Evolutionary conservation across 2,797 vertebrate genomes (phyloP).

Genomic region (Orientallactaga sibirica): DNA sequence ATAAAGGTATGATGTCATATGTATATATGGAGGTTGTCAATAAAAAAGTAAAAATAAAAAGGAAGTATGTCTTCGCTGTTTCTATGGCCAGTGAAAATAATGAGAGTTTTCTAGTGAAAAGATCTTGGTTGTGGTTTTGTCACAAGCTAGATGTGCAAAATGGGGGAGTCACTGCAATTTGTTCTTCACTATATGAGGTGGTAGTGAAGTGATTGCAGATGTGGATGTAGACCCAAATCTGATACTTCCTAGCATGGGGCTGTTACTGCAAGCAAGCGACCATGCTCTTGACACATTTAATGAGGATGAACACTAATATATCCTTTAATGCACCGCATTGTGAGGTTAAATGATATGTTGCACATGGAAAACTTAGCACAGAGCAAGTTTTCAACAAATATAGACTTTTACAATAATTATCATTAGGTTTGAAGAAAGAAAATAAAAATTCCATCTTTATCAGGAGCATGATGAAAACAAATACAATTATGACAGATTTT

Average conservation of each 20-base stretch:
- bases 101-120: not conserved
- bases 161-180: not conserved
- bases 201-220: rapidly evolving
- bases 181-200: not conserved
- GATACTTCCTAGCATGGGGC: not conserved
- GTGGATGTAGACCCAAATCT: not conserved
- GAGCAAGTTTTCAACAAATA: not conserved
- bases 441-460: not conserved
- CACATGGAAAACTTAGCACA: not conserved
- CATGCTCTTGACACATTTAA: not conserved
- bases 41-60: too few species aligned
- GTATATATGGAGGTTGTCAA: too few species aligned
- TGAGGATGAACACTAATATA: not conserved
- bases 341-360: not conserved
- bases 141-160: not conserved
- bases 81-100: not conserved
- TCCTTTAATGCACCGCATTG: not conserved
- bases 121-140: not conserved
- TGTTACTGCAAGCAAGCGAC: not conserved
- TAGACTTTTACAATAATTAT: not conserved
- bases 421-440: slow-evolving; percentile 1
- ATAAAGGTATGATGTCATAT: too few species aligned
- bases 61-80: not conserved
- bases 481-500: not conserved
- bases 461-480: slow-evolving; percentile 33